Percentiles rank a stretch among this genome's conserved stretches.
Evolutionary conservation across 1,140 invertebrate genomes (phyloP).

Genomic region (Tetramorium alpestre): DNA sequence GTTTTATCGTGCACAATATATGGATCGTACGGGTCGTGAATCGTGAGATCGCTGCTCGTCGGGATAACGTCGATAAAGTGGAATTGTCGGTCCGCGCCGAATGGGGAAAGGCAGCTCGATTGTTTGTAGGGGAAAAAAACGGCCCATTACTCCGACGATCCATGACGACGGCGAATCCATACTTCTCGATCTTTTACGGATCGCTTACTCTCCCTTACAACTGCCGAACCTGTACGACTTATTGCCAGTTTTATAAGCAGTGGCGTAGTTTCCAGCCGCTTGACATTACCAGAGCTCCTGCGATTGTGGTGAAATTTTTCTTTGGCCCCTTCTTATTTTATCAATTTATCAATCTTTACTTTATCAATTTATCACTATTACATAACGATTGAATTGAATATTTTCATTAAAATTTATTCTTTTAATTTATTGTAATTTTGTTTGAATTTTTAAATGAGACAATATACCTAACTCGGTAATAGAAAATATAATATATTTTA

Average conservation of each 20-base stretch:
- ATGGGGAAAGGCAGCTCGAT: slow-evolving; percentile 34
- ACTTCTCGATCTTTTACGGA: slow-evolving; percentile 67
- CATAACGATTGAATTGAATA: not conserved
- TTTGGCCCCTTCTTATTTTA: not conserved
- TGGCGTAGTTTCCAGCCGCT: slow-evolving; percentile 1
- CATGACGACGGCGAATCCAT: slow-evolving; percentile 6
- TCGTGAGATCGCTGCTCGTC: slow-evolving; percentile 38
- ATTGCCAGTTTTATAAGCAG: slow-evolving; percentile 33
- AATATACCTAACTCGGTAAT: not conserved
- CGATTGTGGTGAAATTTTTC: not conserved
- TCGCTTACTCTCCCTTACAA: slow-evolving; percentile 18
- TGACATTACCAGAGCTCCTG: not conserved
- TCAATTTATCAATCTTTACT: not conserved
- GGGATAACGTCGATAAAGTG: slow-evolving; percentile 55
- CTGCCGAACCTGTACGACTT: slow-evolving; percentile 23
- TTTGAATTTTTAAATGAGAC: not conserved
- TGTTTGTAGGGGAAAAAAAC: slow-evolving; percentile 42
- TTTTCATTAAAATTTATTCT: not conserved
- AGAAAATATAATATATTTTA: not conserved
- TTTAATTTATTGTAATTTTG: not conserved
- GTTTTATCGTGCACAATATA: slow-evolving; percentile 53
- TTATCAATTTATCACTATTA: not conserved
- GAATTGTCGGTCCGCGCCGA: slow-evolving; percentile 44
- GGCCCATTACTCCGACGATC: slow-evolving; percentile 57
- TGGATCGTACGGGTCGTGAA: slow-evolving; percentile 27